A percentile compares a stretch with the other conserved stretches of the same genome.
Conservation (phyloP, 2,113 vertebrate genomes). For the Neomonachus schauinslandi region DNA sequence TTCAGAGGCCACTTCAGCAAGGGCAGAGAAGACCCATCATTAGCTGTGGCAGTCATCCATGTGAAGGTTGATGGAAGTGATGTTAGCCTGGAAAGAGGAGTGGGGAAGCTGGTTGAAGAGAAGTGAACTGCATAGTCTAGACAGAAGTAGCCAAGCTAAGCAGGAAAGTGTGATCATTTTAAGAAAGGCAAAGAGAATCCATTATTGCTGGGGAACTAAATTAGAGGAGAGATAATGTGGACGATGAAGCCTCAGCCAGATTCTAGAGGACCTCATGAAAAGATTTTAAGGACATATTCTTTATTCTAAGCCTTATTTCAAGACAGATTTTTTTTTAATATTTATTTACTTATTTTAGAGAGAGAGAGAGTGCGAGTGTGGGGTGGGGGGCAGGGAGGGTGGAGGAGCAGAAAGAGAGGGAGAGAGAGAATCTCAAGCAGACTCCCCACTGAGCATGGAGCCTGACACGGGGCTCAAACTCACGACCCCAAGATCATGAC, state of each 20-base stretch:
- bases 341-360: background rate
- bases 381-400: accelerated
- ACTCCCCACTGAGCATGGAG: background rate
- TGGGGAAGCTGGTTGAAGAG: background rate
- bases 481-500: background rate
- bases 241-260: background rate
- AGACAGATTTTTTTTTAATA: background rate
- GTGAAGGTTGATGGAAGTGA: background rate
- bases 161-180: background rate
- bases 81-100: background rate
- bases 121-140: background rate
- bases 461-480: background rate
- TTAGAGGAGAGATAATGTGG: background rate
- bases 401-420: background rate
- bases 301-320: background rate
- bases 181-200: background rate
- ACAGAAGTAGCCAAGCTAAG: background rate
- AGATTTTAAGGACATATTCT: background rate
- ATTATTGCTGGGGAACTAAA: background rate
- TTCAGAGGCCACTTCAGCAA: background rate
- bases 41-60: accelerated
- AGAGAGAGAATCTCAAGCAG: background rate
- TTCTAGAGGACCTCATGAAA: background rate
- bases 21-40: background rate
- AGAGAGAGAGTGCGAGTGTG: background rate